A percentile compares a stretch with the other conserved stretches of the same genome.
phyloP scores from a whole-genome alignment of 2,797 vertebrate genomes.

The Poecilia picta region DNA sequence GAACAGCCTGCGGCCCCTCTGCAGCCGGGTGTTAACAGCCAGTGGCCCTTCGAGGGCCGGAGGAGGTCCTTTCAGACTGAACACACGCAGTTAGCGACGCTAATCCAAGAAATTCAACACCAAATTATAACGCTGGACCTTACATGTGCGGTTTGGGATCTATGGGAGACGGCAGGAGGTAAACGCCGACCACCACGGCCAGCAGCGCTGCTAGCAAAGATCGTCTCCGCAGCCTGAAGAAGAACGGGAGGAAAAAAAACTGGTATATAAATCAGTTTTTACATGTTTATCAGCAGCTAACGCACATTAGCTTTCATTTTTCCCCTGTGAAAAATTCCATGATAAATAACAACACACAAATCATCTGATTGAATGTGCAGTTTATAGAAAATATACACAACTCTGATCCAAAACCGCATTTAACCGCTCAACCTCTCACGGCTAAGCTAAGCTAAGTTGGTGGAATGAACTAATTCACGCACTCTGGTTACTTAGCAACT shows the following conservation, averaged over 20 bases:
- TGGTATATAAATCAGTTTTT: neutral
- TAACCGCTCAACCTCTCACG: too few species aligned
- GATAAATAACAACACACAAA: too few species aligned
- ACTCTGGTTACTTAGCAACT: too few species aligned
- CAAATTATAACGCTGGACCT: neutral
- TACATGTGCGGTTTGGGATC: conserved; percentile 75
- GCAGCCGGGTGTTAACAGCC: conserved; percentile 76
- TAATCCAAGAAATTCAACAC: neutral
- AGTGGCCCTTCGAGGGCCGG: conserved; percentile 73
- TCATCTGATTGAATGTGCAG: too few species aligned
- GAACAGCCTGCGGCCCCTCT: conserved; percentile 74
- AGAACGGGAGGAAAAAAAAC: neutral
- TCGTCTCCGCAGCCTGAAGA: conserved; percentile 51
- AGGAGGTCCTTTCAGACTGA: conserved; percentile 76
- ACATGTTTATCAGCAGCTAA: neutral
- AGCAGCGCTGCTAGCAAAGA: conserved; percentile 45
- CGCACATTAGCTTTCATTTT: too few species aligned
- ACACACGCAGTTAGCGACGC: neutral
- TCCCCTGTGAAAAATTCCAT: too few species aligned
- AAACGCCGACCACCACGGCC: conserved; percentile 62
- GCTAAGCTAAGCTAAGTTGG: too few species aligned
- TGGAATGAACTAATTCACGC: too few species aligned
- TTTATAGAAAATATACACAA: too few species aligned
- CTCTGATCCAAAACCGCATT: too few species aligned
- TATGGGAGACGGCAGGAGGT: conserved; percentile 78